These are phyloP conservation scores for Eptatretus burgeri DNA, from an alignment of 2,113 vertebrate genomes.

Conservation along the genomic window DNA sequence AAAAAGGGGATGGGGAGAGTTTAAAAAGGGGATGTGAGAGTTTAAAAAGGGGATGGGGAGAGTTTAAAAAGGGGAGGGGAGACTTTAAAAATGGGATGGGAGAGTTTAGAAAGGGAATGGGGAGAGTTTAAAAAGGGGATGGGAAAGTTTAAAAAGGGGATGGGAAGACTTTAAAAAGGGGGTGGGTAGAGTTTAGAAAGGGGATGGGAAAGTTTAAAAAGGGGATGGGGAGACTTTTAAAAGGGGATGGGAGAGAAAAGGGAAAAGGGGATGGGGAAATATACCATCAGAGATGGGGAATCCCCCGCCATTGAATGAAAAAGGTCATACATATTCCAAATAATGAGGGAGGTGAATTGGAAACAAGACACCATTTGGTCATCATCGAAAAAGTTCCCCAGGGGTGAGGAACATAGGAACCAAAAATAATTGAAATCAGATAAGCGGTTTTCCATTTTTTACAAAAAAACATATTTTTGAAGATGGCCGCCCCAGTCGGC, in stretches of 20 bases:
- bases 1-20: neutral
- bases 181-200: neutral
- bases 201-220: neutral
- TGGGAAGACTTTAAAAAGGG: neutral
- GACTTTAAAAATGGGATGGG: neutral
- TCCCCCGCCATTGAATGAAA: too few relatives aligned
- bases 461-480: too few relatives aligned
- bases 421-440: too few relatives aligned
- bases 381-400: too few relatives aligned
- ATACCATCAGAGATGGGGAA: too few relatives aligned
- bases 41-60: neutral
- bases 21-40: neutral
- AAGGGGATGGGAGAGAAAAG: neutral
- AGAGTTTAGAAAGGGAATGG: neutral
- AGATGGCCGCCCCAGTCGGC: too few relatives aligned
- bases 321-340: too few relatives aligned
- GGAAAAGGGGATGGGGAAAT: too few relatives aligned
- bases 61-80: neutral
- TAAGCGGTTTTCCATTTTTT: too few relatives aligned
- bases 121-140: neutral
- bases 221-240: neutral
- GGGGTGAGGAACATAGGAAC: too few relatives aligned
- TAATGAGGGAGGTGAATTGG: too few relatives aligned
- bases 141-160: neutral
- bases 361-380: too few relatives aligned